Base-by-base conservation (phyloP, 1,140 invertebrate genomes). In the Drosophila murphyi region DNA sequence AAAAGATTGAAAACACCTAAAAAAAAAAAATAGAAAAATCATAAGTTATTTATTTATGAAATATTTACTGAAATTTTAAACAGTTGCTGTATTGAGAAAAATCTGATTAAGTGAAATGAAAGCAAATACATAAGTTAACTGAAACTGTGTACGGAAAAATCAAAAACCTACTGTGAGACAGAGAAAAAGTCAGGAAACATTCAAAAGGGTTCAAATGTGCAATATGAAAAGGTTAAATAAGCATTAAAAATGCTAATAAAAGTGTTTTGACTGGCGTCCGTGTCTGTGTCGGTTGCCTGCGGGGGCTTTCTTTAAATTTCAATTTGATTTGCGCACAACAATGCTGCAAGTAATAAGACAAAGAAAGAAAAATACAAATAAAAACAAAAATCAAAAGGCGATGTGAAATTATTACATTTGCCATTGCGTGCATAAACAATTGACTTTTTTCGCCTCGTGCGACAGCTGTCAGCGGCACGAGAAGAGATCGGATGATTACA, bases 181-280 rank as follows among this genome's bases (percentile, higher is more conserved):
- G 35, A 45, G 39, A 39, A 7, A 45, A 59, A 50, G 68, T 63
- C 39, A 71, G 12, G 41, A 71, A 64, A 59, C 56, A 29, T 41
- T 51, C 7, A 34, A 2, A 20, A 5, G n/a, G 10, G 77, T 85
- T 85, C 81, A 83, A 71, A 80, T 52, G 52, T 5, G 41, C 28
- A 55, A 68, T 59, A 20, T 31, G 39, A 63, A 80, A 71, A 69
- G 77, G 78, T 75, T 78, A 85, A 85, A 65, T 50, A 56, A 61
- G 55, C 72, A 80, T 76, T 83, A 73, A 70, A 83, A 79, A 83
- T 83, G 80, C 56, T 72, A 82, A 83, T 79, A 76, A 76, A 65
- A 41, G 34, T 45, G 45, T 56, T 57, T 69, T 20, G 32, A 8
- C 20, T 56, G 48, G 3, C 39, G 45, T 50, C 4, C 6, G 31